Conservation (phyloP, 1,140 invertebrate genomes). For the Linepithema humile region DNA sequence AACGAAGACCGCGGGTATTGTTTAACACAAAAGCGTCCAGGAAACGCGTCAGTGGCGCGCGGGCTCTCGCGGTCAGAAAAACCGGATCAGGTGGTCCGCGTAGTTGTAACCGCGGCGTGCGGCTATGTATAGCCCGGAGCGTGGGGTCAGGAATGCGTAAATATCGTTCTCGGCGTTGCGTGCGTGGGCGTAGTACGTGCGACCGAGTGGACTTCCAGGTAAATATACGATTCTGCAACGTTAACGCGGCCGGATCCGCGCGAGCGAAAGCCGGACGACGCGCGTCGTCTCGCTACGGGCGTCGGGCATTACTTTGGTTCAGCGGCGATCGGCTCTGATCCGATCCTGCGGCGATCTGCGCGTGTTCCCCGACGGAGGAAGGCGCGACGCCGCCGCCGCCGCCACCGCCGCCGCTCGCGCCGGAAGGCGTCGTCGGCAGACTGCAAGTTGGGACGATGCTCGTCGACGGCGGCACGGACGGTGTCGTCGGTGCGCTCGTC, state of each 20-base stretch:
- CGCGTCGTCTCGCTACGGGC: not conserved
- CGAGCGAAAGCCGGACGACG: not conserved
- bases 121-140: conserved; percentile 77
- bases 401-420: conserved; percentile 48
- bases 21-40: conserved; percentile 22
- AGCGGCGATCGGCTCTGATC: conserved; percentile 68
- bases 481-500: conserved; percentile 80
- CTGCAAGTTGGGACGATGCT: conserved; percentile 67
- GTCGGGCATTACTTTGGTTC: conserved; percentile 66
- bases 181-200: conserved; percentile 70
- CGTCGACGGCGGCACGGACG: conserved; percentile 71
- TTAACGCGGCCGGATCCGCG: not conserved
- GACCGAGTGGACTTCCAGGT: conserved; percentile 69
- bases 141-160: conserved; percentile 81
- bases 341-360: conserved; percentile 46
- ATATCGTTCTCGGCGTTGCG: conserved; percentile 74
- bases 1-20: not conserved
- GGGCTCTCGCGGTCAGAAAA: conserved; percentile 57
- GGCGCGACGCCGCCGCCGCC: conserved; percentile 49
- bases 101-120: conserved; percentile 62
- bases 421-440: conserved; percentile 76
- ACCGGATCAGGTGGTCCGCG: conserved; percentile 71
- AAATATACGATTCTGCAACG: conserved; percentile 62
- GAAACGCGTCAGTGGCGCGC: conserved; percentile 53
- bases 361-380: conserved; percentile 59